Evolutionary conservation across 1,140 invertebrate species (phyloP), one percentile per base, ranked within the genome.

Genomic region (Hypsibius dujardini): DNA sequence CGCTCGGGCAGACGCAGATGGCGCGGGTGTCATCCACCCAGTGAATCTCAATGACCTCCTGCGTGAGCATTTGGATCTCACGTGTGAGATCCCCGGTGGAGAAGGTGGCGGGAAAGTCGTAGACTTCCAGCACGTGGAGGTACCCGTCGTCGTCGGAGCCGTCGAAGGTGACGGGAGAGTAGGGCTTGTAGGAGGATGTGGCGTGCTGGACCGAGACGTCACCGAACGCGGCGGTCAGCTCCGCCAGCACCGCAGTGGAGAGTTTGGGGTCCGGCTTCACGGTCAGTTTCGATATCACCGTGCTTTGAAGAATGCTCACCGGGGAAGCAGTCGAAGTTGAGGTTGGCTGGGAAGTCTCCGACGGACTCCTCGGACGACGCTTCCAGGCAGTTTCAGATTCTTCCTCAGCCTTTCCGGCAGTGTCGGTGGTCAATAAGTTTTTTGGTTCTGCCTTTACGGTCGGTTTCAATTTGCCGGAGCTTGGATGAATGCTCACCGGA

Each of bases 11-110:
- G 46, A 92, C 85, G 70, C 86, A 89, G 71, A 94, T 81, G 56
- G 90, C 90, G 81, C 92, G 90, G 14, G 89, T 92, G 78, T 93
- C 90, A 77, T 94, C 90, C 15, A 94, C 90, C 91, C 91, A 94
- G 77, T 91, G 90, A 47, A 94, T 86, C 76, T 90, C 87, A 79
- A 92, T 91, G 62, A 15, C 12, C 42, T 67, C 62, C 62, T 12
- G 12, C 12, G 62, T 67, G 12, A 67, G 12, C 62, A 67, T 12
- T 3, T 45, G 62, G 3, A 67, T 67, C 7, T 67, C 12, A 15
- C 45, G 84, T 2, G 89, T 82, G 67, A 94, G 78, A 80, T 94
- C 90, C 74, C 86, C 84, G 1, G 89, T 92, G 75, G 87, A 87
- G 75, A 92, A 88, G 73, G 90, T 86, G 1, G 85, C 82, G 1